These are phyloP conservation scores for Pseudorhiza aurosa DNA, from an alignment of 30 jellyfish, hydroid and myxozoan genomes.

Conservation along the genomic window DNA sequence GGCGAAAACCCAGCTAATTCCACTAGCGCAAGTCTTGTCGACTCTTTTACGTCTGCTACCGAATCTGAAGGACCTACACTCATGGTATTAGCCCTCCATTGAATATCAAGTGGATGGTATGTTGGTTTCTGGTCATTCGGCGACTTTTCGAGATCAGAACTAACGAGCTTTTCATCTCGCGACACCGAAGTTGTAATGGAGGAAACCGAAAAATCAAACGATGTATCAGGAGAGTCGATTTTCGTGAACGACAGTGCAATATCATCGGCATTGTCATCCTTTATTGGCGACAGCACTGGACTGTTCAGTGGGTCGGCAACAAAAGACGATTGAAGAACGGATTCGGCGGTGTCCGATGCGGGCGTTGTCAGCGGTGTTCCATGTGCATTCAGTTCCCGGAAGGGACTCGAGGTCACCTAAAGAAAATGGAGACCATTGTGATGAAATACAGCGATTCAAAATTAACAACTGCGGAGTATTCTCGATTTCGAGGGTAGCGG, in stretches of 20 bases:
- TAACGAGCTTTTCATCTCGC: conserved; percentile 11
- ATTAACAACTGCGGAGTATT: too few relatives aligned
- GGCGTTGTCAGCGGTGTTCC: conserved; percentile 17
- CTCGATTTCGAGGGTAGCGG: too few relatives aligned
- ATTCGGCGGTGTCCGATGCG: conserved; percentile 30
- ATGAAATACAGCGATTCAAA: too few relatives aligned
- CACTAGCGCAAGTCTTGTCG: conserved; percentile 55
- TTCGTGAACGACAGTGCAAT: conserved; percentile 9
- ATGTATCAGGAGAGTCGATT: conserved; percentile 50
- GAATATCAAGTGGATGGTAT: neutral
- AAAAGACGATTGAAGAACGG: conserved; percentile 52
- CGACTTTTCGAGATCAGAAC: conserved; percentile 39
- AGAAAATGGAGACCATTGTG: too few relatives aligned
- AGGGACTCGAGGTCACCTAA: conserved; percentile 68
- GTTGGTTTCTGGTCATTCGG: neutral
- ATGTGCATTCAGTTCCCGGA: conserved; percentile 14
- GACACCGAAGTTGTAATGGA: conserved; percentile 8
- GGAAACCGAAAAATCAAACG: conserved; percentile 20
- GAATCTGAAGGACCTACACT: conserved; percentile 49
- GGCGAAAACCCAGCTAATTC: conserved; percentile 70
- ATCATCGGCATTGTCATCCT: conserved; percentile 33
- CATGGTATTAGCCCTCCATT: conserved; percentile 6
- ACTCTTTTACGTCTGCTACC: conserved; percentile 44
- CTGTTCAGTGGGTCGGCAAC: conserved; percentile 45
- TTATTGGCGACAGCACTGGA: conserved; percentile 58